Evolutionary conservation across 2,888 invertebrate species (phyloP), one percentile per base, ranked within the genome.

Genomic region (Tenthredo amoena): DNA sequence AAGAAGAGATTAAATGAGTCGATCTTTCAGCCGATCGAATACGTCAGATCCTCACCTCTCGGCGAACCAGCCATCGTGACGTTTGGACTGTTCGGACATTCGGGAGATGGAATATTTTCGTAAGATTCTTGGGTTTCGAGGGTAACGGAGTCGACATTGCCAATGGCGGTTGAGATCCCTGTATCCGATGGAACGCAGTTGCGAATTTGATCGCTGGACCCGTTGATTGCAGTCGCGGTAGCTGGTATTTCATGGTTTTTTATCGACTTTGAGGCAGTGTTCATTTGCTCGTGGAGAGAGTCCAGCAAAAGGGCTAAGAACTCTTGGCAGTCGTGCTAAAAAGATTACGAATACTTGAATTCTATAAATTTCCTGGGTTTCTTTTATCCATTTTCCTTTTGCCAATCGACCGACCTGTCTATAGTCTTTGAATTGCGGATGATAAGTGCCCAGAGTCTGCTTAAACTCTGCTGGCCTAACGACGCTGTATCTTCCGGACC

Each of bases 271-370:
- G 55, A 18, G 34, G 94, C 94, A 74, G 92, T 90, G 86, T 94
- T 94, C 90, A 96, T 94, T 90, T 96, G 95, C 89, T 96, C 96
- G 89, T 96, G 95, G 10, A 96, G 93, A 2, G 95, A 94, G 89
- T 96, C 96, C 87, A 96, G 91, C 62, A 96, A 91, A 31, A 96
- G 93, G 7, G 96, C 95, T 86, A 96, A 93, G 90, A 96, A 96
- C 91, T 96, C 96, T 92, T 96, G 96, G 92, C 96, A 96, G 90
- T 96, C 96, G 90, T 96, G 96, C 95, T 96, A 92, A 26, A 92
- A 92, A 50, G 0, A 85, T 47, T 31, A 34, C 10, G 18, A 43
- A 47, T 58, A 58, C 77, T 1, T 37, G 21, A 81, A 15, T 26
- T 12, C 34, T 12, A 68, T 3, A 79, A 50, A 58, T 72, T 84